Conservation (phyloP, 2,888 invertebrate species). For the Melanostoma scalare region DNA sequence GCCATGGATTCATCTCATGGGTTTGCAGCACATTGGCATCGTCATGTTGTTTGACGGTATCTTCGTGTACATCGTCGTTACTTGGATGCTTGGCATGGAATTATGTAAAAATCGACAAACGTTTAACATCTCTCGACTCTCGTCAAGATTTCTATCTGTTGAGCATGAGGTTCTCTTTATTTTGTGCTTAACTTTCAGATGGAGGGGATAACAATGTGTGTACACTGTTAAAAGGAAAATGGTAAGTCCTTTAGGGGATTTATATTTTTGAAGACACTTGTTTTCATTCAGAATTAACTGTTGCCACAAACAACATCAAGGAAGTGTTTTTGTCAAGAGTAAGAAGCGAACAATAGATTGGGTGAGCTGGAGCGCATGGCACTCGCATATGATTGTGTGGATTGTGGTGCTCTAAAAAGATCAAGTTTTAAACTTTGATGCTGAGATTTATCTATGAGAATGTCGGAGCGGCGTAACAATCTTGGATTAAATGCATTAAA, state of each 20-base stretch:
- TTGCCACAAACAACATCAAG: too few relatives aligned
- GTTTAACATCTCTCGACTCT: constrained; percentile 62
- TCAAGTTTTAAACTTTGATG: too few relatives aligned
- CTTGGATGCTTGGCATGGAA: constrained; percentile 55
- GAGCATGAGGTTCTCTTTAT: constrained; percentile 26
- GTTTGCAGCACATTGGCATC: constrained; percentile 15
- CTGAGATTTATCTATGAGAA: too few relatives aligned
- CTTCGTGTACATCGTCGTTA: constrained; percentile 52
- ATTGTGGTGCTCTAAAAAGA: too few relatives aligned
- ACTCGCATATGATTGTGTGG: too few relatives aligned
- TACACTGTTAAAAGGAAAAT: constrained; percentile 3
- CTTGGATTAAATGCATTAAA: too few relatives aligned
- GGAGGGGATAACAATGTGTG: constrained; percentile 49
- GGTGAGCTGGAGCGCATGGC: too few relatives aligned
- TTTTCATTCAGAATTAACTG: too few relatives aligned
- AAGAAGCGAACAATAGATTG: too few relatives aligned
- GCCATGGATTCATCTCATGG: constrained; percentile 10
- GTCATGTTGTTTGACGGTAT: constrained; percentile 58
- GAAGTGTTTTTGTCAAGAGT: too few relatives aligned
- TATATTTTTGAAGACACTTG: background rate
- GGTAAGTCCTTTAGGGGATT: constrained; percentile 40
- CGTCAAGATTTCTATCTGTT: constrained; percentile 59
- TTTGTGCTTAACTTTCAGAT: constrained; percentile 30
- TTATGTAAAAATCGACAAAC: constrained; percentile 69
- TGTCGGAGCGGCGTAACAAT: too few relatives aligned